A percentile compares a stretch with the other conserved stretches of the same genome.
These are phyloP conservation scores for Drosophila rufa DNA, from an alignment of 1,140 invertebrate species.

Conservation along the genomic window DNA sequence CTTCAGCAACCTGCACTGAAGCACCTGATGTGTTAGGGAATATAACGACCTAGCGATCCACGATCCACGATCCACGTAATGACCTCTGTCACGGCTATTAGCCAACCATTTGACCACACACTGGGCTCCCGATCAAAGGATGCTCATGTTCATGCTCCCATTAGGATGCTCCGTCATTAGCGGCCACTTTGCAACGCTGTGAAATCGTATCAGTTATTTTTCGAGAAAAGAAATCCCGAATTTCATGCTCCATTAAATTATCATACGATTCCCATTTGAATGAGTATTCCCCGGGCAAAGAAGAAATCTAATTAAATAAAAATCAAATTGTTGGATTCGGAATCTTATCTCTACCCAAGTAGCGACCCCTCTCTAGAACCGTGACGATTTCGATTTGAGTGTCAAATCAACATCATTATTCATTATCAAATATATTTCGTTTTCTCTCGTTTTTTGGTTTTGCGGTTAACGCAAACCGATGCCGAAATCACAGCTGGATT, in stretches of 20 bases:
- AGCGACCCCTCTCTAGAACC: conserved; percentile 47
- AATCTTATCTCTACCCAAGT: conserved; percentile 52
- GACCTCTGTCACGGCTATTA: conserved; percentile 71
- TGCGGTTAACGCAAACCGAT: conserved; percentile 58
- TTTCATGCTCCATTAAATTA: conserved; percentile 82
- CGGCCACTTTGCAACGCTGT: conserved; percentile 57
- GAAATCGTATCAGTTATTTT: conserved; percentile 36
- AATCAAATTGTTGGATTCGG: conserved; percentile 45
- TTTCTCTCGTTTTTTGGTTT: conserved; percentile 47
- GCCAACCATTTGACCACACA: conserved; percentile 61
- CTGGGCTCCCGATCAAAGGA: conserved; percentile 36
- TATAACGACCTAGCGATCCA: neutral
- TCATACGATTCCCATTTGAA: conserved; percentile 42
- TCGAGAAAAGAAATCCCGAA: conserved; percentile 35
- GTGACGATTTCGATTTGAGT: conserved; percentile 75
- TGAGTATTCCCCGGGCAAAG: conserved; percentile 9
- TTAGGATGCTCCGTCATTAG: conserved; percentile 59
- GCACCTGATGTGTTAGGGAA: neutral
- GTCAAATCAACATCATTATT: conserved; percentile 84
- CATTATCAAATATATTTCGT: conserved; percentile 80
- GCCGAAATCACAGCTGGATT: conserved; percentile 71
- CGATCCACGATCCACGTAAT: conserved; percentile 19
- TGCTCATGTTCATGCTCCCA: conserved; percentile 5
- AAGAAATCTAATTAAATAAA: conserved; percentile 77
- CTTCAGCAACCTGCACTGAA: neutral